phyloP scores from a whole-genome alignment of 1,140 invertebrate species.

The Meteorus sp. region DNA sequence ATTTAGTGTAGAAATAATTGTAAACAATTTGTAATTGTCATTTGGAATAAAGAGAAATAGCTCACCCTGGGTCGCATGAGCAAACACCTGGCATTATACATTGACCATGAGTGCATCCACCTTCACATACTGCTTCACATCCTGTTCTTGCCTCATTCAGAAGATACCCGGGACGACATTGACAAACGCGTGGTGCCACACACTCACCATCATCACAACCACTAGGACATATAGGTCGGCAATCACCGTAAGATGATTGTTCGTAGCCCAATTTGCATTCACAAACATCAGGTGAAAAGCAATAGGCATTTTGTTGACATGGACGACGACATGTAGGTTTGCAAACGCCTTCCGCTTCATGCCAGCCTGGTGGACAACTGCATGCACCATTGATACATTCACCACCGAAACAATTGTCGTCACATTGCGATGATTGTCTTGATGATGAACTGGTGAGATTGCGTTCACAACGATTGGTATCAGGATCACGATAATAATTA shows the following conservation, averaged over 20 bases:
- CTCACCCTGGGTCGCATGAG: slow-evolving; percentile 45
- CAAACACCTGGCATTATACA: slow-evolving; percentile 50
- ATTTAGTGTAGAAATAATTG: too few relatives aligned
- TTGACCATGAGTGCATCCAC: slow-evolving; percentile 47
- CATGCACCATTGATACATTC: slow-evolving; percentile 44
- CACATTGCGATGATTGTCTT: slow-evolving; percentile 39
- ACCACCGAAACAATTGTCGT: slow-evolving; percentile 52
- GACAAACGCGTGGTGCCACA: slow-evolving; percentile 57
- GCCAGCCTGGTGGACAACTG: slow-evolving; percentile 46
- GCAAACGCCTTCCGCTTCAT: slow-evolving; percentile 40
- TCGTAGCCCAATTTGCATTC: slow-evolving; percentile 50
- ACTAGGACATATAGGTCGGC: slow-evolving; percentile 47
- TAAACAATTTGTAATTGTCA: background rate
- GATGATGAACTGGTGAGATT: slow-evolving; percentile 17
- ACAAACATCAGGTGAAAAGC: slow-evolving; percentile 51
- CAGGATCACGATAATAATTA: slow-evolving; percentile 41
- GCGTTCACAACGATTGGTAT: slow-evolving; percentile 45
- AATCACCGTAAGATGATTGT: slow-evolving; percentile 37
- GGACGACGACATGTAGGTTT: slow-evolving; percentile 43
- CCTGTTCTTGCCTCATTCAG: slow-evolving; percentile 38
- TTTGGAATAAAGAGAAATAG: background rate
- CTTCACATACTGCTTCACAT: slow-evolving; percentile 49
- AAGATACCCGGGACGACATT: slow-evolving; percentile 66
- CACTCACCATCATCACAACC: slow-evolving; percentile 59
- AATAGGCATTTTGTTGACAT: slow-evolving; percentile 50